Evolutionary conservation across 2,113 vertebrate genomes (phyloP).

Genomic region (Petrocephalus microphthalmus): DNA sequence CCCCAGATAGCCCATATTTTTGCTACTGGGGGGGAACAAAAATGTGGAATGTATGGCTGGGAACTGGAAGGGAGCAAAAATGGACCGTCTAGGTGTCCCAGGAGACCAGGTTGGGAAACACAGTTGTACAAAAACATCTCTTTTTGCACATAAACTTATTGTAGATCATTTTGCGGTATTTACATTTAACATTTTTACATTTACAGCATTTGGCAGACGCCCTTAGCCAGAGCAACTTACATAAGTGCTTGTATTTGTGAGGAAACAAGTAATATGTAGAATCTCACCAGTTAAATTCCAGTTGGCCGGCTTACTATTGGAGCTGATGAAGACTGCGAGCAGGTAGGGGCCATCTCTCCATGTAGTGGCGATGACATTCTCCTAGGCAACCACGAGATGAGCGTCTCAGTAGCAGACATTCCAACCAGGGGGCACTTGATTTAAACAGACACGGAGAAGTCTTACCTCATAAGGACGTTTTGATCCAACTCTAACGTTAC

Average conservation of each 20-base stretch:
- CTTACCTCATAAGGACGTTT: conserved; percentile 25
- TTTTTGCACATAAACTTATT: not conserved
- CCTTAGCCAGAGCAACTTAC: too few relatives aligned
- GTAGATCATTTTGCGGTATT: not conserved
- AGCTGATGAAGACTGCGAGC: conserved; percentile 64
- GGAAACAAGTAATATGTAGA: not conserved
- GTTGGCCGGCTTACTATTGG: conserved; percentile 46
- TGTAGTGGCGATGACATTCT: conserved; percentile 67
- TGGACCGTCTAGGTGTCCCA: not conserved
- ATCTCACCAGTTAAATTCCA: conserved; percentile 74
- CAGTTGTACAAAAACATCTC: not conserved
- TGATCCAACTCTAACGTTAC: conserved; percentile 44
- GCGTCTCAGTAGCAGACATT: not conserved
- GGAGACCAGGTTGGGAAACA: not conserved
- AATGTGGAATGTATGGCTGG: too few relatives aligned
- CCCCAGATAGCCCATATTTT: too few relatives aligned
- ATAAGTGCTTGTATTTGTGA: too few relatives aligned
- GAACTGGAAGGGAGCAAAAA: not conserved
- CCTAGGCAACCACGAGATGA: conserved; percentile 8
- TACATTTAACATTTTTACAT: too few relatives aligned
- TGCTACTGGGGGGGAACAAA: too few relatives aligned
- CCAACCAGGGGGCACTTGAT: not conserved
- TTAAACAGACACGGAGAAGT: not conserved
- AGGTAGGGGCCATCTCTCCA: conserved; percentile 77
- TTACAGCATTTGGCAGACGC: too few relatives aligned